These are phyloP conservation scores for Pedetes capensis DNA, from an alignment of 2,113 vertebrate species.

Conservation along the genomic window DNA sequence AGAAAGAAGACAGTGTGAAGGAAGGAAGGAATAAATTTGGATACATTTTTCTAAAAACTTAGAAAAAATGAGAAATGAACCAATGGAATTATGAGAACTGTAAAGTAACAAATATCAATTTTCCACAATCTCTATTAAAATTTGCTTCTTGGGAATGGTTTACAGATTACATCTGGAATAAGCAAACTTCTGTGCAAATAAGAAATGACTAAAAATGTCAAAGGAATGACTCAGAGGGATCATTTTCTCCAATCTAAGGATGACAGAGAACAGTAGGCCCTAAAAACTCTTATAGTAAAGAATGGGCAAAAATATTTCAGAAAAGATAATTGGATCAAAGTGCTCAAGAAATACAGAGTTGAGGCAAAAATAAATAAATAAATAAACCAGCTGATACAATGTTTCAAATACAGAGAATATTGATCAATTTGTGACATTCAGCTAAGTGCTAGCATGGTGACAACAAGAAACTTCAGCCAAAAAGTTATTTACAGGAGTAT, in stretches of 20 bases:
- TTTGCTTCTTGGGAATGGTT: neutral
- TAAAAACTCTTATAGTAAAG: neutral
- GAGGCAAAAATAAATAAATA: neutral
- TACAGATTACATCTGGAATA: neutral
- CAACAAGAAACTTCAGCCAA: neutral
- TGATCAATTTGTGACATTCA: neutral
- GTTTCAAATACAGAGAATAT: neutral
- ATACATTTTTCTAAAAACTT: neutral
- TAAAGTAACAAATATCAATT: neutral
- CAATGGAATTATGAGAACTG: neutral
- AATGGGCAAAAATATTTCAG: neutral
- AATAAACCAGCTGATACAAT: neutral
- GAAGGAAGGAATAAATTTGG: too few relatives aligned
- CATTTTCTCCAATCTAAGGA: neutral
- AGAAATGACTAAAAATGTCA: neutral
- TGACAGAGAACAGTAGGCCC: neutral
- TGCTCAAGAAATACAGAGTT: neutral
- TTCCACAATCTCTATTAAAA: constrained; percentile 19
- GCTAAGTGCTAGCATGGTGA: neutral
- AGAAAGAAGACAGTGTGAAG: too few relatives aligned
- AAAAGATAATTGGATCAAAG: neutral
- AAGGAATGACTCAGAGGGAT: neutral
- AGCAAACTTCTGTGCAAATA: neutral
- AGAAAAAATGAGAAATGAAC: neutral
- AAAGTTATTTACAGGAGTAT: constrained; percentile 2